These are phyloP conservation scores for Stigmatopora argus DNA, from an alignment of 2,113 vertebrate species.

Conservation along the genomic window DNA sequence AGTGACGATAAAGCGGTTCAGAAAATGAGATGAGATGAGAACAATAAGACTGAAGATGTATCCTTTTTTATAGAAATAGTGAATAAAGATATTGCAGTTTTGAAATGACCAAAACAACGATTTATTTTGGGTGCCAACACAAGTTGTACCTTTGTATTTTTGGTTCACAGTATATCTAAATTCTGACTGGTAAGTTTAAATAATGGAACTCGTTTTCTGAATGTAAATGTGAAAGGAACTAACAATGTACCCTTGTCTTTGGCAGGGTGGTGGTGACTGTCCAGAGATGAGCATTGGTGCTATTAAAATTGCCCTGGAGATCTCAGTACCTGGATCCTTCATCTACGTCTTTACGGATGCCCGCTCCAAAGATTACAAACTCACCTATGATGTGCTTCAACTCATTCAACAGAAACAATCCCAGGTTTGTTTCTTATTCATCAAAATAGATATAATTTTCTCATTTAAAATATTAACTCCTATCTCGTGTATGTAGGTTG, in stretches of 20 bases:
- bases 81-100: too few relatives aligned
- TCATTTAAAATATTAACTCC: not conserved
- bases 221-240: not conserved
- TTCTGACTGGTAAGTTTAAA: not conserved
- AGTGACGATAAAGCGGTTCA: too few relatives aligned
- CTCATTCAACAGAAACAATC: constrained; percentile 99
- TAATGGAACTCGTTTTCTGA: not conserved
- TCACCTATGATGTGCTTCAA: constrained; percentile 89
- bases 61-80: too few relatives aligned
- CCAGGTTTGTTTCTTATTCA: constrained; percentile 71
- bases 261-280: constrained; percentile 94
- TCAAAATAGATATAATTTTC: not conserved
- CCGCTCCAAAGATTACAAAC: constrained; percentile 91
- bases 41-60: too few relatives aligned
- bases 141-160: not conserved
- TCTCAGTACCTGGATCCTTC: constrained; percentile 92
- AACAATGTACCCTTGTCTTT: constrained; percentile 11
- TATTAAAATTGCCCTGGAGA: constrained; percentile 96
- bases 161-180: not conserved
- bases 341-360: constrained; percentile 98
- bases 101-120: too few relatives aligned
- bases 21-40: too few relatives aligned
- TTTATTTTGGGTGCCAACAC: too few relatives aligned
- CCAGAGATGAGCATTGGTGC: constrained; percentile 98
- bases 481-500: constrained; percentile 73